These are phyloP conservation scores for Paracanthobrama guichenoti DNA, from an alignment of 2,113 vertebrate genomes.

Conservation along the genomic window DNA sequence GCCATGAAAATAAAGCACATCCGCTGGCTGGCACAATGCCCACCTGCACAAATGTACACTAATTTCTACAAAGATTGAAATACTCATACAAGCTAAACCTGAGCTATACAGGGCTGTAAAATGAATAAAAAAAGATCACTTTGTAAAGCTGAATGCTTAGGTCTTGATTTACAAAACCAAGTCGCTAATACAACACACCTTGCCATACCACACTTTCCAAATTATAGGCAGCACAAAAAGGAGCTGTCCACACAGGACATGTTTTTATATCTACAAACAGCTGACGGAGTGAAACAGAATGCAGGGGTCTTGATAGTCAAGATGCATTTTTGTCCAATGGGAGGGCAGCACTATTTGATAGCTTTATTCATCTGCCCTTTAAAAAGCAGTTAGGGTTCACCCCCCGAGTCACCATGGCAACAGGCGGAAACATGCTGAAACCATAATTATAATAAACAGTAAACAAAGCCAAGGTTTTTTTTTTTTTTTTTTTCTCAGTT, in stretches of 20 bases:
- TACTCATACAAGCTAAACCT: background rate
- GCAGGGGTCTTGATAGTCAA: background rate
- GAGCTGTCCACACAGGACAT: background rate
- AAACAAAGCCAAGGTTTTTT: background rate
- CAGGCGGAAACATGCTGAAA: constrained; percentile 39
- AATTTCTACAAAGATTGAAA: background rate
- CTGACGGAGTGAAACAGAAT: background rate
- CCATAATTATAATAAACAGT: constrained; percentile 30
- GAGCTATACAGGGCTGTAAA: background rate
- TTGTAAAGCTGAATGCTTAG: background rate
- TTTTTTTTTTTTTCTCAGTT: background rate
- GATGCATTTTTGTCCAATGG: background rate
- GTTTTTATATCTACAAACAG: background rate
- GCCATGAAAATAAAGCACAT: constrained; percentile 33
- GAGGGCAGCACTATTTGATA: background rate
- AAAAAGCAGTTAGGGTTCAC: constrained; percentile 22
- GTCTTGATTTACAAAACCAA: too few species aligned
- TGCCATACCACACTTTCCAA: background rate
- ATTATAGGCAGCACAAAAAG: background rate
- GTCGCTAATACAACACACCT: background rate
- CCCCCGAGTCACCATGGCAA: constrained; percentile 70
- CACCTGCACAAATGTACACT: constrained; percentile 17
- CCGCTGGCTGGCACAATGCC: constrained; percentile 34
- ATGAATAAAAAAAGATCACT: background rate
- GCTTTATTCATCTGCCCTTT: constrained; percentile 5